phyloP scores from a whole-genome alignment of 2,888 invertebrate species.

The Hemistola chrysoprasaria region DNA sequence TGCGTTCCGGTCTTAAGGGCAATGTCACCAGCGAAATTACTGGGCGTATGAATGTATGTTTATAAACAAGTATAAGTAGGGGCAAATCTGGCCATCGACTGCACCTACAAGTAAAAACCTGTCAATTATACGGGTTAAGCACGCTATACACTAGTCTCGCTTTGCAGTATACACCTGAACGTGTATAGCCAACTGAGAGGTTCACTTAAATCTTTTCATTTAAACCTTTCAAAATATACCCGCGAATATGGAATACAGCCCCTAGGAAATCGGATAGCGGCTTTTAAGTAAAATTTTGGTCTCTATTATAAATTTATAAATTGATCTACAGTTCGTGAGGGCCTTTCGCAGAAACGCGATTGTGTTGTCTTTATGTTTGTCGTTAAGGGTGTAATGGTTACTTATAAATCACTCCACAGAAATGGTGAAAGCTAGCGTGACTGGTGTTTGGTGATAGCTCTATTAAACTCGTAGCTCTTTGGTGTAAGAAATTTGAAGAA shows the following conservation, averaged over 20 bases:
- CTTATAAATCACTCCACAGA: conserved; percentile 34
- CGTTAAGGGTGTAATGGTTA: conserved; percentile 32
- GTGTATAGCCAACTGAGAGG: no score
- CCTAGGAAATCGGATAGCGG: conserved; percentile 69
- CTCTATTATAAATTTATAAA: conserved; percentile 68
- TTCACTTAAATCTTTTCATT: conserved; percentile 34
- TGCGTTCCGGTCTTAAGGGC: no score
- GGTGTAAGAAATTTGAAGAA: no score
- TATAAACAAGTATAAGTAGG: no score
- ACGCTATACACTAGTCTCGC: no score
- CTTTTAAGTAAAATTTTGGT: conserved; percentile 66
- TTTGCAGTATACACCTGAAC: no score
- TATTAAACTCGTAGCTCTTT: no score
- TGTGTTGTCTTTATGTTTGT: conserved; percentile 42
- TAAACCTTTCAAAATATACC: conserved; percentile 34
- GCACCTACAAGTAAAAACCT: no score
- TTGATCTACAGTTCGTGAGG: conserved; percentile 59
- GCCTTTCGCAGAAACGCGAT: conserved; percentile 49
- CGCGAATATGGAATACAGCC: conserved; percentile 58
- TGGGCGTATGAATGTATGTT: no score
- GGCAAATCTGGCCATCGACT: no score
- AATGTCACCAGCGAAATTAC: no score
- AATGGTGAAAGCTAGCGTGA: conserved; percentile 21
- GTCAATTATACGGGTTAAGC: no score
- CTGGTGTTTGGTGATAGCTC: not conserved